phyloP scores from a whole-genome alignment of 2,113 vertebrate genomes.

The Halcyon senegalensis region DNA sequence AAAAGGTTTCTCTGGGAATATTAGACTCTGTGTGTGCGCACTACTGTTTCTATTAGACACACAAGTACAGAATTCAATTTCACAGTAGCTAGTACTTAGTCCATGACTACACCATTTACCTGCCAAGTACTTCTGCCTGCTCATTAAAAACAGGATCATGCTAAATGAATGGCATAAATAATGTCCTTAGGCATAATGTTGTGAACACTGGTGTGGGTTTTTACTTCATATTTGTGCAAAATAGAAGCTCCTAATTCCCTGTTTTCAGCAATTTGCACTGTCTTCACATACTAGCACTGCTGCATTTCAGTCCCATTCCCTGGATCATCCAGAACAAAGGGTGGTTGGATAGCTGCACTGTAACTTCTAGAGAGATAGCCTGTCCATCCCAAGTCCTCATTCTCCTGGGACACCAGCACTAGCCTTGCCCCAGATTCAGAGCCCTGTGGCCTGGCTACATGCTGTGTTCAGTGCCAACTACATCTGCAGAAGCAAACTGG shows the following conservation, averaged over 20 bases:
- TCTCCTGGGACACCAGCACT: neutral
- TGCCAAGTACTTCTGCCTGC: constrained; percentile 26
- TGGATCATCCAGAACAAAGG: neutral
- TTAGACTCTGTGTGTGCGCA: neutral
- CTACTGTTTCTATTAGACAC: neutral
- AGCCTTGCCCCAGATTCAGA: neutral
- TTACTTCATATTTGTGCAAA: neutral
- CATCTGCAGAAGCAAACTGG: neutral
- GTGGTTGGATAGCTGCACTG: neutral
- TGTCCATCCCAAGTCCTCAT: neutral
- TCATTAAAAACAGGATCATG: constrained; percentile 10
- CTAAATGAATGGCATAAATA: neutral
- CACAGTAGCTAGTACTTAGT: constrained; percentile 25
- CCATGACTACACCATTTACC: neutral
- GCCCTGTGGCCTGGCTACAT: neutral
- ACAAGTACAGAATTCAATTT: constrained; percentile 10
- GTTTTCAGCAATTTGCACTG: neutral
- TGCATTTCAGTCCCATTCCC: neutral
- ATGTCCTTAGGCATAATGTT: neutral
- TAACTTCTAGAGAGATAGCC: rapidly evolving
- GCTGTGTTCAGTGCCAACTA: rapidly evolving
- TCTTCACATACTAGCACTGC: neutral
- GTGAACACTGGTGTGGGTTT: neutral
- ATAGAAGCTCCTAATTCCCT: neutral
- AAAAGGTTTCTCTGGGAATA: constrained; percentile 1